phyloP scores from a whole-genome alignment of 2,797 vertebrate species.

The Mus caroli region DNA sequence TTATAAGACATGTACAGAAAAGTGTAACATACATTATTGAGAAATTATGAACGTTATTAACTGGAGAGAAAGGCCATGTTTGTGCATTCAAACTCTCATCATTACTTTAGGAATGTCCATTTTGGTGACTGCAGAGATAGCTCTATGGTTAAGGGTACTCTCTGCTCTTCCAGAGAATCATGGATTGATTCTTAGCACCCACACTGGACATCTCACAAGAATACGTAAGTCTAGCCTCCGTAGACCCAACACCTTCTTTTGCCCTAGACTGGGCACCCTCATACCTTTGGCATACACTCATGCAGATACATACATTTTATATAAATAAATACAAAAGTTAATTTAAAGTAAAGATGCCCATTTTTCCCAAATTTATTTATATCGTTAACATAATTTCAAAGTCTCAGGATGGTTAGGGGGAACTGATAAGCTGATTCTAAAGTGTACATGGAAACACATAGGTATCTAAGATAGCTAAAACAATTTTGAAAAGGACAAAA shows the following conservation, averaged over 20 bases:
- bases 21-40: constrained; percentile 24
- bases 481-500: constrained; percentile 13
- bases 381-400: constrained; percentile 27
- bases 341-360: neutral
- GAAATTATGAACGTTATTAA: neutral
- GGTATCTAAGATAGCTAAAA: neutral
- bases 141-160: neutral
- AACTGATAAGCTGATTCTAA: constrained; percentile 12
- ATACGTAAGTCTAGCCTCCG: neutral
- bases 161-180: neutral
- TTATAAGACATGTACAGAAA: neutral
- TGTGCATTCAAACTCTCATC: neutral
- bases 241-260: no score
- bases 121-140: neutral
- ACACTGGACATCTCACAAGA: neutral
- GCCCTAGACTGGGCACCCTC: no score
- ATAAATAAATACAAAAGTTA: neutral
- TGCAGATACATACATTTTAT: neutral
- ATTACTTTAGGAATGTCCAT: constrained; percentile 8
- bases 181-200: neutral
- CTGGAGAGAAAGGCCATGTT: neutral
- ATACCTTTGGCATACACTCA: neutral
- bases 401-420: neutral
- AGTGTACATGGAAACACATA: constrained; percentile 40
- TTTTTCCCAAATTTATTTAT: neutral